Percentiles rank a stretch among this genome's conserved stretches.
Evolutionary conservation across 2,113 vertebrate species (phyloP).

Genomic region (Vombatus ursinus): DNA sequence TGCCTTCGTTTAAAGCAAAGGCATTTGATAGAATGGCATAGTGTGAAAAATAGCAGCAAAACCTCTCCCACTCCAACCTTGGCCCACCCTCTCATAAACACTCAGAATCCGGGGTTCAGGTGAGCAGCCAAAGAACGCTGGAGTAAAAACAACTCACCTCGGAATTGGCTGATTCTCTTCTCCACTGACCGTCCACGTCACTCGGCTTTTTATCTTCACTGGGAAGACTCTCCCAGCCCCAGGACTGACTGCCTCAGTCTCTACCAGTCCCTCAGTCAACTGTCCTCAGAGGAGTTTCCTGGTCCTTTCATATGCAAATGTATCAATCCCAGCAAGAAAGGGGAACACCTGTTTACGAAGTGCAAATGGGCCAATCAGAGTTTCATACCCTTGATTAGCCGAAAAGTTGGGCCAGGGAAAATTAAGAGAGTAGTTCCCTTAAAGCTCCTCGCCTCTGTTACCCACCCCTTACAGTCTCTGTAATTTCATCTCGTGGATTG

Average conservation of each 20-base stretch:
- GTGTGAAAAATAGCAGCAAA: background rate
- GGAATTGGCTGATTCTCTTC: background rate
- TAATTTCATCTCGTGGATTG: background rate
- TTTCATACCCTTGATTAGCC: background rate
- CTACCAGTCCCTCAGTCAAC: background rate
- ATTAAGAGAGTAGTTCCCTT: background rate
- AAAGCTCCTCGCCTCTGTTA: background rate
- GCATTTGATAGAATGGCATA: background rate
- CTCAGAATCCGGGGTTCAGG: too few relatives aligned
- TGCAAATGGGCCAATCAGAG: background rate
- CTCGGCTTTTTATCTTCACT: background rate
- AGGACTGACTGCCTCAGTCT: background rate
- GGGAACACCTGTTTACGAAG: background rate
- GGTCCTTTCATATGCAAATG: background rate
- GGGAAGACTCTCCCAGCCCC: background rate
- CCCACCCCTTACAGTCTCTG: background rate
- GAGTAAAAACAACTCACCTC: background rate
- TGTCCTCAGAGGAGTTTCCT: background rate
- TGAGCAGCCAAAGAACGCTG: background rate
- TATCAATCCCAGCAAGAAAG: background rate
- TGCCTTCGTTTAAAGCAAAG: too few relatives aligned
- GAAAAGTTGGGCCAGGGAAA: background rate
- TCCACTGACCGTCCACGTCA: background rate
- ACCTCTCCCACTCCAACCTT: background rate
- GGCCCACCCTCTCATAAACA: background rate